phyloP scores from a whole-genome alignment of 2,888 invertebrate genomes.

The Nowickia ferox region DNA sequence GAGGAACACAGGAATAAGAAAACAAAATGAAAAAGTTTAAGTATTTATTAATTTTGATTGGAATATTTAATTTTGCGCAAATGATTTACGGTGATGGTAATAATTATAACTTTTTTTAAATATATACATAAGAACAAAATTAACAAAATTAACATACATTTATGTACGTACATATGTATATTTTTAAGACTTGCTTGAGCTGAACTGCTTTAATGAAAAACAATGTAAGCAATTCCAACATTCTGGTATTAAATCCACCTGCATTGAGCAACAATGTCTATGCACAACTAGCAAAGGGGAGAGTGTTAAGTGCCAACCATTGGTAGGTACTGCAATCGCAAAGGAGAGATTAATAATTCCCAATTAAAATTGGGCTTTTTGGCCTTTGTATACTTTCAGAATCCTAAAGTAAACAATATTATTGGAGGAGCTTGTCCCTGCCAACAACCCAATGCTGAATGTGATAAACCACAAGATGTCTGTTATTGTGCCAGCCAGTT shows the following conservation, averaged over 20 bases:
- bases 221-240: constrained; percentile 76
- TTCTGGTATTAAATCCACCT: constrained; percentile 73
- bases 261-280: constrained; percentile 74
- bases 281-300: constrained; percentile 74
- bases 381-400: constrained; percentile 59
- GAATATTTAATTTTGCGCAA: constrained; percentile 4
- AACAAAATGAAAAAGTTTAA: constrained; percentile 22
- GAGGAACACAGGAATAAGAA: constrained; percentile 1
- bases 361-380: constrained; percentile 6
- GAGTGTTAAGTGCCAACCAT: constrained; percentile 76
- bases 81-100: constrained; percentile 54
- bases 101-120: neutral
- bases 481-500: constrained; percentile 77
- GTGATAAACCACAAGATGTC: constrained; percentile 74
- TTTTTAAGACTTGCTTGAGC: constrained; percentile 76
- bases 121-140: neutral
- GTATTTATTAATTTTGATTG: constrained; percentile 38
- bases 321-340: constrained; percentile 70
- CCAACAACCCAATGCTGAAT: constrained; percentile 75
- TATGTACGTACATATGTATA: neutral
- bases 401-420: constrained; percentile 77
- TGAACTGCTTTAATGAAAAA: constrained; percentile 75
- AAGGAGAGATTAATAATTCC: neutral
- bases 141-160: neutral
- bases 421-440: constrained; percentile 81